Base-by-base conservation (phyloP, 2,888 invertebrate species). In the Synergus itoensis region DNA sequence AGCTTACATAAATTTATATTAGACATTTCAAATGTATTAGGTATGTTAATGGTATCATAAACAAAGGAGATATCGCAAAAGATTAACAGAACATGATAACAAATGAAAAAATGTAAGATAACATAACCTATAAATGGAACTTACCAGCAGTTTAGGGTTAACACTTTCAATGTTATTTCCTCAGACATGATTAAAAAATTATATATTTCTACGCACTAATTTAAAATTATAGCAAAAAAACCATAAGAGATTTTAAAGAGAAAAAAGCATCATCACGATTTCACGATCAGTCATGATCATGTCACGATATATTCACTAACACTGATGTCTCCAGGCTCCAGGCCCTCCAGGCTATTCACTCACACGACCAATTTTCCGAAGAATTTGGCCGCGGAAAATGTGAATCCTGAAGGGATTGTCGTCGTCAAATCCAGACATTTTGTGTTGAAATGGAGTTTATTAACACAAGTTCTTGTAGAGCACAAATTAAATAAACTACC, bases 131-230 rank as follows among this genome's bases (percentile, higher is more conserved):
- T 18, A 14, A 76, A 36, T 65, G 36, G 48, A 40, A 82, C 89
- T 88, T 85, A 91, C 91, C 91, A 91, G 78, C 91, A 91, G 81
- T 91, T 91, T 21, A 91, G 83, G 9, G 90, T 89, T 78, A 91
- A 53, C 11, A 90, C 65, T 64, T 83, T 89, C 57, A 88, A 67
- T 21, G 80, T 84, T 60, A 86, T 73, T 81, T 88, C 87, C 21
- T 81, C 81, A 45, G 83, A 57, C 84, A 86, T 87, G 21, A 45
- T 80, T 43, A 57, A n/a, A 69, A 77, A 73, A 5, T 28, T 21
- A 43, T 62, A 36, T 69, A 28, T 43, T 63, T 43, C 41, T 21
- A 57, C 21, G 63, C 36, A 18, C 53, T 21, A 78, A 43, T 28
- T 28, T 43, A 40, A 43, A 67, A 60, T 65, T 28, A 43, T 43